phyloP scores from a whole-genome alignment of 1,140 invertebrate genomes.

The Phortica variegata region DNA sequence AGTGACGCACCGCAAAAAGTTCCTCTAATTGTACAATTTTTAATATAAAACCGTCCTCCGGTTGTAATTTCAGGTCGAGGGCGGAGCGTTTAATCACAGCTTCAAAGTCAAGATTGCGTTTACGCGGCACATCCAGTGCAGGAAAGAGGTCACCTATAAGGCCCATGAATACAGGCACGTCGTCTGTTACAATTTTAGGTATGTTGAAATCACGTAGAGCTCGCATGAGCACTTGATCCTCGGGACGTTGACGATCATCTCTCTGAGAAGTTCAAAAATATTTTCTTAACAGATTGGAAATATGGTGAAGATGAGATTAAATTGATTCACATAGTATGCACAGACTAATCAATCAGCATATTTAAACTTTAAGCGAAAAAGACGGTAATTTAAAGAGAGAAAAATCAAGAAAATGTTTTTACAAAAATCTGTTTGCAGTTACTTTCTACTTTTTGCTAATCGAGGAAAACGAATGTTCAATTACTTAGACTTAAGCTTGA shows the following conservation, averaged over 20 bases:
- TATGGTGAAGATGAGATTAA: no score
- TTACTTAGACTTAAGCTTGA: no score
- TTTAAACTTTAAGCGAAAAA: no score
- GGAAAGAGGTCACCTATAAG: conserved; percentile 89
- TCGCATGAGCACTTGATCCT: conserved; percentile 80
- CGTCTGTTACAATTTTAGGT: conserved; percentile 89
- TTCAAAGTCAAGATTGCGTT: conserved; percentile 82
- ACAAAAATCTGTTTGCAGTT: no score
- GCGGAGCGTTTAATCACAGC: conserved; percentile 74
- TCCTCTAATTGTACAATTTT: conserved; percentile 87
- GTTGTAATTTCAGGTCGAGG: conserved; percentile 81
- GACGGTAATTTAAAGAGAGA: no score
- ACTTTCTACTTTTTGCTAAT: no score
- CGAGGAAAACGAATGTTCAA: no score
- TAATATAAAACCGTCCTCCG: conserved; percentile 78
- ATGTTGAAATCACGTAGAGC: conserved; percentile 90
- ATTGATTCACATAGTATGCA: no score
- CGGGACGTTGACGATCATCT: conserved; percentile 68
- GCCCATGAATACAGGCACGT: conserved; percentile 87
- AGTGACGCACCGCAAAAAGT: conserved; percentile 89
- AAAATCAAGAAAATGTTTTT: no score
- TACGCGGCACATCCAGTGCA: conserved; percentile 82
- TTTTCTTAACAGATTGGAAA: no score
- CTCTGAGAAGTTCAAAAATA: no score
- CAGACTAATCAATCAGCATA: no score